phyloP scores from a whole-genome alignment of 2,797 vertebrate genomes.

The Nyctibius grandis region DNA sequence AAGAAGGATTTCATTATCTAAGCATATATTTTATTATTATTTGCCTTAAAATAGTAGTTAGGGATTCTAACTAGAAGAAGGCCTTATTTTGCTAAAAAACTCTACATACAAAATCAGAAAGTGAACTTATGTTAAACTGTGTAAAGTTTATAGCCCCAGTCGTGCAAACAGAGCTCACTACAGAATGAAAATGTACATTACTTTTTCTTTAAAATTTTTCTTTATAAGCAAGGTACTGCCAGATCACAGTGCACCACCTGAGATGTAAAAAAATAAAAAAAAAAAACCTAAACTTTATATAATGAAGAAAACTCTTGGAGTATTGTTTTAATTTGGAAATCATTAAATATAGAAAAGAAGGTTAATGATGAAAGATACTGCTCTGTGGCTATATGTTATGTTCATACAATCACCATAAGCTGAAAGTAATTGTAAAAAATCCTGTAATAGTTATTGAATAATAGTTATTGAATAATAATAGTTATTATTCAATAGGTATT shows the following conservation, averaged over 20 bases:
- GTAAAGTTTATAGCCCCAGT: background rate
- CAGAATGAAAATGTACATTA: background rate
- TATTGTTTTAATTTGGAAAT: background rate
- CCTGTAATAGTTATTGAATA: background rate
- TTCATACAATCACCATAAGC: background rate
- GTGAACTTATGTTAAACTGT: background rate
- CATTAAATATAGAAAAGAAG: background rate
- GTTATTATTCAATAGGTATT: background rate
- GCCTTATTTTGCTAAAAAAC: background rate
- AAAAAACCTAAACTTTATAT: background rate
- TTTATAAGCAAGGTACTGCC: background rate
- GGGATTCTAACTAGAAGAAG: background rate
- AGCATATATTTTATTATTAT: background rate
- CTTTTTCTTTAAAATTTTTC: background rate
- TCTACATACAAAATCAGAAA: background rate
- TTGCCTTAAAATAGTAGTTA: background rate
- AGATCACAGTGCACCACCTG: background rate
- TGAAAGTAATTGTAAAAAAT: background rate
- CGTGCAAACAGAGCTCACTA: background rate
- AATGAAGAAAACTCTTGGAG: background rate
- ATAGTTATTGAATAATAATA: background rate
- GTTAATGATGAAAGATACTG: background rate
- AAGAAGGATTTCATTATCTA: background rate
- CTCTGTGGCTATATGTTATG: background rate
- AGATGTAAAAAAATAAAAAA: background rate